Base-by-base conservation (phyloP, 2,113 vertebrate species). In the Gymnarchus niloticus region DNA sequence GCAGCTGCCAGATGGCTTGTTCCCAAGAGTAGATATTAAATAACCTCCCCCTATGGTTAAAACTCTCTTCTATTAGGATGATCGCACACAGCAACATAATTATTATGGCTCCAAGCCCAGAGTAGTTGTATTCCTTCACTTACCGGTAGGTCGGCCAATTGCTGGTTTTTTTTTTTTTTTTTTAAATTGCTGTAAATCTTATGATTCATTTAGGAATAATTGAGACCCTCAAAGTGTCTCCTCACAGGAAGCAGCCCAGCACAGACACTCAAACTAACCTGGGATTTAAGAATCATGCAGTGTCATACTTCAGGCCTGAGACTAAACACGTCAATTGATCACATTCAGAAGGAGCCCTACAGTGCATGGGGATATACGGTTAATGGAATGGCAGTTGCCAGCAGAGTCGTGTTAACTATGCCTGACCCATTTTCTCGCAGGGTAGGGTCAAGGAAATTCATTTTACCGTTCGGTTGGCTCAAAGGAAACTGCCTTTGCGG, bases 1-100 rank as follows among this genome's bases (percentile, higher is more conserved):
- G 93, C 94, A 92, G 91, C 91, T 92, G 91, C 91, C 92, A 93
- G 93, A 92, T 90, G 91, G 91, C 91, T 94, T 93, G 95, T 95
- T 94, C 94, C 94, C 94, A 92, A 84, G 83, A 77, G 88, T 93
- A 92, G 87, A 82, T 91, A 92, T 93, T 91, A 90, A 92, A 93
- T 95, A 92, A 92, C 91, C 87, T 87, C 84, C 86, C 44, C 12
- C 85, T 91, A 90, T 90, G 92, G 91, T 92, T 91, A 90, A 85
- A 87, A 83, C n/a, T n/a, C 12, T 52, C 56, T 54, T 81, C 49
- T 77, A 83, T 73, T 73, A 84, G 56, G 61, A 37, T 73, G 65
- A 73, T 73, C 12, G 33, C 65, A 41, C 65, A 41, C 56, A 83
- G 80, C 76, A 59, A 86, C 86, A 80, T 80, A 49, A 80, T 80